A percentile compares a stretch with the other conserved stretches of the same genome.
phyloP scores from a whole-genome alignment of 2,888 invertebrate species.

The Xanthia togata region DNA sequence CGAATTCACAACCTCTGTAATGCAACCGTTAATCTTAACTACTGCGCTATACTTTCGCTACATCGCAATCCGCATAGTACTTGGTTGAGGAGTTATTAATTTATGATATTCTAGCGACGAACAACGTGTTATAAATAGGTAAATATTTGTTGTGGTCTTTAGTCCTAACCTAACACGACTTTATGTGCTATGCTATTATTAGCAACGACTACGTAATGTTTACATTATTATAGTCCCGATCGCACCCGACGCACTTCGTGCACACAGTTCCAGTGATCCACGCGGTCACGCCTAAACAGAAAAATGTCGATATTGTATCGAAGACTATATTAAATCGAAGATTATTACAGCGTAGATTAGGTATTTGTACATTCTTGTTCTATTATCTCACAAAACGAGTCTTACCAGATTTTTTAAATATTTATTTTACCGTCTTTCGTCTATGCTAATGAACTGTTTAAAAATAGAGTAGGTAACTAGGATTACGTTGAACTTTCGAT shows the following conservation, averaged over 20 bases:
- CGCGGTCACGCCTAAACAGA: background rate
- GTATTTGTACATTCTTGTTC: conserved; percentile 19
- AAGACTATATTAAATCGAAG: conserved; percentile 2
- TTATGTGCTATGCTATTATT: conserved; percentile 36
- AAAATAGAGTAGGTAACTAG: conserved; percentile 27
- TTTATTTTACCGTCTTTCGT: conserved; percentile 18
- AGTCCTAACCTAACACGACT: conserved; percentile 14
- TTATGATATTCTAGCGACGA: conserved; percentile 1
- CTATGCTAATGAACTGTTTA: conserved; percentile 45
- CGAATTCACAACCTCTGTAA: background rate
- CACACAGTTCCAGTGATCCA: conserved; percentile 9
- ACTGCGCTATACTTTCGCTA: background rate
- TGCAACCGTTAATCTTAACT: too few relatives aligned
- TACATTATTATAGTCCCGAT: conserved; percentile 35
- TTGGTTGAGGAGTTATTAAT: background rate
- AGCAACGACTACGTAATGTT: conserved; percentile 29
- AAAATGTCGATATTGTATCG: conserved; percentile 2
- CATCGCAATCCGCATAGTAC: background rate
- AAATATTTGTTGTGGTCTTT: conserved; percentile 20
- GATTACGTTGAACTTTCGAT: conserved; percentile 6
- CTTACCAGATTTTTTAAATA: conserved; percentile 38
- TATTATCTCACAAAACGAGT: conserved; percentile 43
- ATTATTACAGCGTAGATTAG: conserved; percentile 8
- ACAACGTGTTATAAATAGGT: conserved; percentile 4
- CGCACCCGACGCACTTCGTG: conserved; percentile 3